Conservation (phyloP, 2,113 vertebrate species). For the Oreocharis arfaki region DNA sequence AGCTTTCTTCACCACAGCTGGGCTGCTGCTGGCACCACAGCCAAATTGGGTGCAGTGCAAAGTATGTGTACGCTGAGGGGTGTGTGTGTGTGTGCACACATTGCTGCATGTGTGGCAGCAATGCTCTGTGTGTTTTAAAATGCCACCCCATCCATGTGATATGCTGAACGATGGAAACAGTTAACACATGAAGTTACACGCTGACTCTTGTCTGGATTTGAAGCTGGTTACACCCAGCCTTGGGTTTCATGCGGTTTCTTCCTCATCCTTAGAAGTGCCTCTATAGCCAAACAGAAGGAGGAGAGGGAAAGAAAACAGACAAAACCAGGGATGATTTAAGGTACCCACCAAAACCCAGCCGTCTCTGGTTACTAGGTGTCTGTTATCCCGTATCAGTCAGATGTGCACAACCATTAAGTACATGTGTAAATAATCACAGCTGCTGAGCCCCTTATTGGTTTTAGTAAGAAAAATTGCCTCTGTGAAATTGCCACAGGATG, state of each 20-base stretch:
- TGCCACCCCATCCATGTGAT: not conserved
- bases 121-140: not conserved
- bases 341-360: not conserved
- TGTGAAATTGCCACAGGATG: conserved; percentile 44
- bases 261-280: not conserved
- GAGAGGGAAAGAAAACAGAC: not conserved
- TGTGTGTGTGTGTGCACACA: not conserved
- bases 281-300: not conserved
- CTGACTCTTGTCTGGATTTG: not conserved
- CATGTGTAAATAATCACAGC: conserved; percentile 31
- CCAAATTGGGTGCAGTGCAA: not conserved
- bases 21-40: not conserved
- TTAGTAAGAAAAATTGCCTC: conserved; percentile 19
- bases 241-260: not conserved
- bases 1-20: not conserved
- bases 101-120: accelerated
- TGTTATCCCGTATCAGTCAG: not conserved
- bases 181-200: not conserved
- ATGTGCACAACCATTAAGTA: not conserved
- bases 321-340: not conserved
- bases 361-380: not conserved
- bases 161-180: accelerated
- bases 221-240: conserved; percentile 18
- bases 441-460: not conserved
- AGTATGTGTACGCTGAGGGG: accelerated